Evolutionary conservation across 2,888 invertebrate species (phyloP), one percentile per base, ranked within the genome.

Genomic region (Parascotia fuliginaria): DNA sequence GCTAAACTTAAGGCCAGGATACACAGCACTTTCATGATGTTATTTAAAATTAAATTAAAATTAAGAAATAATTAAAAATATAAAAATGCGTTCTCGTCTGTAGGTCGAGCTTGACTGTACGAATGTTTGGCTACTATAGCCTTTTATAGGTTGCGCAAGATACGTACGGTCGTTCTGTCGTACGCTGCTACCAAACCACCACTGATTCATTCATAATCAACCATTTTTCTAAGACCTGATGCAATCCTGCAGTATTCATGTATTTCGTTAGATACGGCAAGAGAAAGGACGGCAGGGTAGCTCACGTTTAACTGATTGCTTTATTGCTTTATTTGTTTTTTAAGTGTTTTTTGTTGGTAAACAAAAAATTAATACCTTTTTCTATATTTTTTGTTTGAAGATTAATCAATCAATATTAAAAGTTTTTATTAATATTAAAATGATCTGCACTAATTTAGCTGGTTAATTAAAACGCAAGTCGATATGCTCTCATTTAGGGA

Each of bases 21-120:
- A 55, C 77, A 79, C 61, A 80, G 40, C 72, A 78, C 83, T 74
- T 77, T 76, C 86, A 87, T 87, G 58, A 79, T 22, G 38, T 43
- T 51, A 46, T 55, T 52, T 54, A 51, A 51, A 54, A 65, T 56
- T 46, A 60, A 50, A 28, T 34, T 55, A 50, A 42, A 50, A 42
- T 40, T 55, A 54, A 55, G 56, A 37, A 55, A 47, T 50, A 54
- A 64, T 42, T 37, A 46, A 45, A 43, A 29, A 42, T 38, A 46
- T 15, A 33, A 42, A 50, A 60, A 46, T 40, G 45, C 54, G 65
- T 43, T 50, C 43, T 39, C 37, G 29, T 22, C 33, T 36, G 53
- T 19, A 40, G 36, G 55, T 22, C 38, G 42, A 41, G 57, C 45
- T 52, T 60, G 55, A 72, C 62, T 75, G 74, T 57, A 56, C 42